Evolutionary conservation across 2,113 vertebrate genomes (phyloP).

Genomic region (Leucopsar rothschildi): DNA sequence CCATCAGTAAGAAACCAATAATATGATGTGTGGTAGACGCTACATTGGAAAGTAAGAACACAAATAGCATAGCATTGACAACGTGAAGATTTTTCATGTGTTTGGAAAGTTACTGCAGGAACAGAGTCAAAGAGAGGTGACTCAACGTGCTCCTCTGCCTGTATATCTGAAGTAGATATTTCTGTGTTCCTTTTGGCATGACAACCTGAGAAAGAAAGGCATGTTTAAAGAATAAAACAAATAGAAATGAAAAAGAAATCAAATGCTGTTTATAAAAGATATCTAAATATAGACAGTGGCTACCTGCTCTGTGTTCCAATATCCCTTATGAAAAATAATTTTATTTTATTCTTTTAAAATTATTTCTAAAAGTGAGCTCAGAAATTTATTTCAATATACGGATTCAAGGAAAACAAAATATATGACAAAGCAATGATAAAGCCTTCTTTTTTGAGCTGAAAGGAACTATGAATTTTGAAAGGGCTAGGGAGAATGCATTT

Average conservation of each 20-base stretch:
- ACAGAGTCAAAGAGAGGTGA: neutral
- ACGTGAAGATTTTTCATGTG: neutral
- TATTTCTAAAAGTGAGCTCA: neutral
- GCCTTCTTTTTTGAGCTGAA: neutral
- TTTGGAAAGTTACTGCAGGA: neutral
- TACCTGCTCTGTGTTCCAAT: neutral
- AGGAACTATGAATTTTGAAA: neutral
- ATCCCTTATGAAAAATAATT: neutral
- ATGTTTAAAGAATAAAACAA: neutral
- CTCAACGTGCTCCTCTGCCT: neutral
- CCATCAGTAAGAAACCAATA: neutral
- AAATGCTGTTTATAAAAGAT: neutral
- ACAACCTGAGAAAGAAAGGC: neutral
- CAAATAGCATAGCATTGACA: neutral
- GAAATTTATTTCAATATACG: neutral
- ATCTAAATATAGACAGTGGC: neutral
- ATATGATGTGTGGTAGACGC: neutral
- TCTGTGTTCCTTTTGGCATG: neutral
- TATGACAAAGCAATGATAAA: neutral
- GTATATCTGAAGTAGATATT: neutral
- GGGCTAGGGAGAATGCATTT: neutral
- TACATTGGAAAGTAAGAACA: neutral
- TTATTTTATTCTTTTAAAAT: neutral
- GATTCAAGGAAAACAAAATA: neutral
- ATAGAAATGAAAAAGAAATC: neutral